Conservation (phyloP, 2,113 vertebrate species). For the Meleagris gallopavo region DNA sequence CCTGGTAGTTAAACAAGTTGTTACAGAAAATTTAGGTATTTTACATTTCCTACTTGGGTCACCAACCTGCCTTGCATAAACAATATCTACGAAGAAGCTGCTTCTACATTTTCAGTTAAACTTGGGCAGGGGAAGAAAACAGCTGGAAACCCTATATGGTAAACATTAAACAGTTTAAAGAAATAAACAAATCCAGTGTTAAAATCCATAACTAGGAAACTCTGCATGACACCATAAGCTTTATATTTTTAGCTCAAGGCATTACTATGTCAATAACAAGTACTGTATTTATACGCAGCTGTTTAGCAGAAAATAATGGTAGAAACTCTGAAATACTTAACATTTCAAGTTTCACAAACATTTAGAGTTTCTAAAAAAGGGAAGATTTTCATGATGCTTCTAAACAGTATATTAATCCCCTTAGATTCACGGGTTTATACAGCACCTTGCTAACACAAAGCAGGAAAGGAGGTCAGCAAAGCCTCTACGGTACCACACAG, state of each 20-base stretch:
- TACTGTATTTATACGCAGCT: background rate
- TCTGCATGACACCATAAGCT: conserved; percentile 19
- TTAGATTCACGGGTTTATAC: background rate
- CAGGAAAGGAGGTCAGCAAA: background rate
- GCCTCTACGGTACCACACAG: background rate
- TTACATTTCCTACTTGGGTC: background rate
- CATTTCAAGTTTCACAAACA: background rate
- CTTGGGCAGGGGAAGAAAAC: conserved; percentile 13
- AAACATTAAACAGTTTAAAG: conserved; percentile 27
- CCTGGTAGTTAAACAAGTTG: conserved; percentile 10
- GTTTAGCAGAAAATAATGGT: background rate
- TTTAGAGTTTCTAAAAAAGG: background rate
- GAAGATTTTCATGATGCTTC: background rate
- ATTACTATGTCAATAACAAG: background rate
- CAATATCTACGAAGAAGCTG: background rate
- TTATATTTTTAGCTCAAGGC: conserved; percentile 8
- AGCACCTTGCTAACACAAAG: background rate
- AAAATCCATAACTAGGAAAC: conserved; percentile 44
- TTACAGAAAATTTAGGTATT: conserved; percentile 20
- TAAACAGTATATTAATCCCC: background rate
- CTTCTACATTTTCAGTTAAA: conserved; percentile 8
- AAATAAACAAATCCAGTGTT: conserved; percentile 60
- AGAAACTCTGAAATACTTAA: background rate
- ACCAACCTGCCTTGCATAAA: conserved; percentile 19
- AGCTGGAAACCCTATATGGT: conserved; percentile 18